Evolutionary conservation across 2,113 vertebrate genomes (phyloP).

Genomic region (Epinephelus fuscoguttatus): DNA sequence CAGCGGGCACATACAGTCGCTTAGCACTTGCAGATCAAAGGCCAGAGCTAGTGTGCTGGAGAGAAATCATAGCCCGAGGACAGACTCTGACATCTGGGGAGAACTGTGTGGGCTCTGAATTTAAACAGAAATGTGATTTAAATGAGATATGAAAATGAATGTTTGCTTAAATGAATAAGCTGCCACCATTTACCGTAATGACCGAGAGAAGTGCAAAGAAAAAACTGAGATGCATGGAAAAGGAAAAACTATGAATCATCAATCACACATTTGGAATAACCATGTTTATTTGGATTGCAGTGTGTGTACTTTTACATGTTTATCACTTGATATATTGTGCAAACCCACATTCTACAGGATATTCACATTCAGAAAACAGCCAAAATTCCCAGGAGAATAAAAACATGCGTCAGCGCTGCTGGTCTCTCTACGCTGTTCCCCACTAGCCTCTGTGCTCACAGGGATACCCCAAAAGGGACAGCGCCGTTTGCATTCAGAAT

Average conservation of each 20-base stretch:
- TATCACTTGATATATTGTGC: neutral
- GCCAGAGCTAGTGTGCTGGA: conserved; percentile 30
- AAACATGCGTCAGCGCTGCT: neutral
- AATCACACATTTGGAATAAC: neutral
- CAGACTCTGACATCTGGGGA: neutral
- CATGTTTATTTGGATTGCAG: neutral
- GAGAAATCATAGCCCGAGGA: conserved; percentile 8
- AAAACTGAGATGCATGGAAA: neutral
- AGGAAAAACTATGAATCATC: neutral
- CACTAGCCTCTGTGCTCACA: neutral
- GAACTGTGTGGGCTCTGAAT: neutral
- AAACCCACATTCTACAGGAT: neutral
- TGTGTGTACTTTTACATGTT: neutral
- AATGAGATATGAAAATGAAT: neutral
- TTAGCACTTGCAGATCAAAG: conserved; percentile 60
- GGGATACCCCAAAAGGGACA: neutral
- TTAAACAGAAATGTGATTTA: conserved; percentile 20
- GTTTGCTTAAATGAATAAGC: conserved; percentile 13
- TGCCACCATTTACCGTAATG: neutral
- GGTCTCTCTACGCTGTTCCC: neutral
- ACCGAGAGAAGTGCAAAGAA: neutral
- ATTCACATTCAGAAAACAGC: neutral
- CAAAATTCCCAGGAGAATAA: neutral
- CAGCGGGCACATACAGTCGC: conserved; percentile 27
- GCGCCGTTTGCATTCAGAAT: too few species aligned